Evolutionary conservation across 2,797 vertebrate species (phyloP).

Genomic region (Mionectes olivaceus): DNA sequence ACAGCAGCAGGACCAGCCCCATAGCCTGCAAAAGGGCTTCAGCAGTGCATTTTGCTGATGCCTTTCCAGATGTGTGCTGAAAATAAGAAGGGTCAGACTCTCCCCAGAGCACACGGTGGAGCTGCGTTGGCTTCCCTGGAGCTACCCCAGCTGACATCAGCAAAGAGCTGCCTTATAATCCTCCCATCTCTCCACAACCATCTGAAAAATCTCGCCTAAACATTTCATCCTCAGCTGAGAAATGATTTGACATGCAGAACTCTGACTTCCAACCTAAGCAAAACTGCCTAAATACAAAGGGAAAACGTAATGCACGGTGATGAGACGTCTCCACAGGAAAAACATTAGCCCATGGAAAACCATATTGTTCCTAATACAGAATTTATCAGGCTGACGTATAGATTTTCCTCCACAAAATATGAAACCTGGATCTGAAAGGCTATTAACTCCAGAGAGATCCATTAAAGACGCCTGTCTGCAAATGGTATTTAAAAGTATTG

Average conservation of each 20-base stretch:
- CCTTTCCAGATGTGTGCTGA: neutral
- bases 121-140: neutral
- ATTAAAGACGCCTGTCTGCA: constrained; percentile 58
- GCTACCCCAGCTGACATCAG: neutral
- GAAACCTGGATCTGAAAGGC: constrained; percentile 62
- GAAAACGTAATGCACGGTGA: neutral
- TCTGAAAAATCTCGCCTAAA: constrained; percentile 24
- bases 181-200: neutral
- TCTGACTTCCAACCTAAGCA: constrained; percentile 17
- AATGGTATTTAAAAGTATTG: constrained; percentile 62
- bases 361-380: constrained; percentile 52
- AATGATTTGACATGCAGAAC: neutral
- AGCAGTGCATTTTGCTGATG: accelerated
- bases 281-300: neutral
- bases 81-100: neutral
- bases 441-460: constrained; percentile 68
- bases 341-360: constrained; percentile 19
- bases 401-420: constrained; percentile 68
- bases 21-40: neutral
- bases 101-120: neutral
- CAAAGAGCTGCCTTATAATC: neutral
- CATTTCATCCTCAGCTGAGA: neutral
- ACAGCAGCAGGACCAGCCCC: neutral
- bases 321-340: constrained; percentile 54
- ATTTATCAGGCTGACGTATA: constrained; percentile 63